These are phyloP conservation scores for Ailuropoda melanoleuca DNA, from an alignment of 2,113 vertebrate genomes.

Conservation along the genomic window DNA sequence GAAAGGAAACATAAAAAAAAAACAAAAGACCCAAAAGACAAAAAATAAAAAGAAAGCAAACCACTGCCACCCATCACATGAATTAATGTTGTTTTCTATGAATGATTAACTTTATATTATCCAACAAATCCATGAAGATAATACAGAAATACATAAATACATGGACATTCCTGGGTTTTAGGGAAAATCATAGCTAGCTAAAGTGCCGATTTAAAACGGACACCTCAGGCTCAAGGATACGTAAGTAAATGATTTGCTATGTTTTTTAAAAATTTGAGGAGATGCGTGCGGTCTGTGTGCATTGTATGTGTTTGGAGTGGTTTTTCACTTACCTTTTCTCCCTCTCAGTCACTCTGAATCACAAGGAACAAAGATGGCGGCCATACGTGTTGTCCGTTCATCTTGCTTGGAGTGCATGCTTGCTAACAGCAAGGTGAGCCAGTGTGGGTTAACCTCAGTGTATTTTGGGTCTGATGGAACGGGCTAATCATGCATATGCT, in stretches of 20 bases:
- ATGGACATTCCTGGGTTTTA: not conserved
- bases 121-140: not conserved
- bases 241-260: not conserved
- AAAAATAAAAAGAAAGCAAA: not conserved
- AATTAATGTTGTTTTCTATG: not conserved
- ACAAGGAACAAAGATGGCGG: too few species aligned
- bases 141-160: not conserved
- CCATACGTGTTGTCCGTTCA: fast-evolving
- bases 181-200: not conserved
- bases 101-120: not conserved
- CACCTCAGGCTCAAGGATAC: not conserved
- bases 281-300: fast-evolving
- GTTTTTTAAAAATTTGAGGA: not conserved
- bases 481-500: slow-evolving; percentile 59
- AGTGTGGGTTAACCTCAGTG: slow-evolving; percentile 53
- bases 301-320: not conserved
- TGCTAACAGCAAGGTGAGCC: not conserved
- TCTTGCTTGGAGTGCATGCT: not conserved
- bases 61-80: fast-evolving
- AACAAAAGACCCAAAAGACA: not conserved
- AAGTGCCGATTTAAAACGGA: not conserved
- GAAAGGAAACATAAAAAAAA: not conserved
- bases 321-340: not conserved
- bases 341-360: not conserved
- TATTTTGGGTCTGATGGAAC: slow-evolving; percentile 72